Conservation (phyloP, 1,140 invertebrate genomes). For the Myzus persicae region DNA sequence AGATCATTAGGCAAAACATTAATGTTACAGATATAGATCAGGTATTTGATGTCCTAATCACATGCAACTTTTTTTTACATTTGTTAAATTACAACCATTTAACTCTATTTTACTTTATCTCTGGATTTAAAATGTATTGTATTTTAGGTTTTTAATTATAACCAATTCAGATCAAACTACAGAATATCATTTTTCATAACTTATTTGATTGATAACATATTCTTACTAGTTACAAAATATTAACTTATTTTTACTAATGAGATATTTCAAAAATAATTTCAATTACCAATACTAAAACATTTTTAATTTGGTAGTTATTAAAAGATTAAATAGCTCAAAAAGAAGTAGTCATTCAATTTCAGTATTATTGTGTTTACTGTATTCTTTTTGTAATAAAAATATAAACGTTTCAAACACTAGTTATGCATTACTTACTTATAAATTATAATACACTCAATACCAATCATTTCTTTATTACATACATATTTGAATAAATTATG, state of each 20-base stretch:
- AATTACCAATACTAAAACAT: neutral
- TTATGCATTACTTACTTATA: neutral
- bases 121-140: neutral
- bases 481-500: neutral
- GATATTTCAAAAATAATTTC: neutral
- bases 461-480: neutral
- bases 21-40: slow-evolving; percentile 1
- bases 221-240: too few species aligned
- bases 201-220: too few species aligned
- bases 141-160: neutral
- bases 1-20: slow-evolving; percentile 3
- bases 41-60: neutral
- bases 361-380: neutral
- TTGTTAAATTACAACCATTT: neutral
- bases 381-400: neutral
- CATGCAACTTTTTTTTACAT: neutral
- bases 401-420: too few species aligned
- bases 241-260: neutral
- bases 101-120: neutral
- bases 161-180: neutral
- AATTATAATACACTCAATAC: neutral
- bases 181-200: neutral
- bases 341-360: neutral
- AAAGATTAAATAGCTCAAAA: neutral
- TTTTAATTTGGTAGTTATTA: neutral